Evolutionary conservation across 1,140 invertebrate genomes (phyloP).

Genomic region (Penaeus chinensis): DNA sequence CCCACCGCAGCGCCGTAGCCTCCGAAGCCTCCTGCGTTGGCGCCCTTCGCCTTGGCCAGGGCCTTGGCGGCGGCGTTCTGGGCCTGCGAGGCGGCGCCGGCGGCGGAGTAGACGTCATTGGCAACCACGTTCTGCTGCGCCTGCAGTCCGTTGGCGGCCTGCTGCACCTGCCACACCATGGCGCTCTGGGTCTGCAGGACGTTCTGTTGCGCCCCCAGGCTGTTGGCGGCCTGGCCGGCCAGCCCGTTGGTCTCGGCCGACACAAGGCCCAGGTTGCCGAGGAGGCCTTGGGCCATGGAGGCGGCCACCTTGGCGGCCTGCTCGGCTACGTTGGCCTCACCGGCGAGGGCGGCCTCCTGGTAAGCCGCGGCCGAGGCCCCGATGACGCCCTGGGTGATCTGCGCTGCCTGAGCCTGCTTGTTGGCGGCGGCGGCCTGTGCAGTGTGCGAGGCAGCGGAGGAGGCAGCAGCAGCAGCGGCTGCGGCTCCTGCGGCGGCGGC

Average conservation of each 20-base stretch:
- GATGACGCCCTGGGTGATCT: neutral
- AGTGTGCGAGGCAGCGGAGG: neutral
- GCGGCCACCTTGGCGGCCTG: constrained; percentile 7
- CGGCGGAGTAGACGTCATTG: neutral
- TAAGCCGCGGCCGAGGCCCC: constrained; percentile 1
- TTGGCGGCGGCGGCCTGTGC: constrained; percentile 2
- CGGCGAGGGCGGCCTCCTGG: constrained; percentile 4
- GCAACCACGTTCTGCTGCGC: neutral
- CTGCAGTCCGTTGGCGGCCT: constrained; percentile 1
- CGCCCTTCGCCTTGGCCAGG: constrained; percentile 10
- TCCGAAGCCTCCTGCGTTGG: constrained; percentile 1
- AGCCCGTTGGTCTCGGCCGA: constrained; percentile 14
- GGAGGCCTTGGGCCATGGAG: constrained; percentile 10
- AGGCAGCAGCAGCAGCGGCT: neutral
- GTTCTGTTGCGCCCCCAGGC: neutral
- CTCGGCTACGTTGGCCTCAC: constrained; percentile 7
- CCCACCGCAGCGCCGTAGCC: neutral
- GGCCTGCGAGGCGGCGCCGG: neutral
- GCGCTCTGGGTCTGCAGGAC: neutral
- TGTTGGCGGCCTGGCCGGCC: neutral
- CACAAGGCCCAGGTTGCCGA: constrained; percentile 1
- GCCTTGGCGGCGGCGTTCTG: constrained; percentile 13
- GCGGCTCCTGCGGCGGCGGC: constrained; percentile 6
- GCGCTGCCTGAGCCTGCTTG: constrained; percentile 12
- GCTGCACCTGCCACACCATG: constrained; percentile 5